A percentile compares a stretch with the other conserved stretches of the same genome.
Evolutionary conservation across 2,888 invertebrate genomes (phyloP).

Genomic region (Drosophila robusta): DNA sequence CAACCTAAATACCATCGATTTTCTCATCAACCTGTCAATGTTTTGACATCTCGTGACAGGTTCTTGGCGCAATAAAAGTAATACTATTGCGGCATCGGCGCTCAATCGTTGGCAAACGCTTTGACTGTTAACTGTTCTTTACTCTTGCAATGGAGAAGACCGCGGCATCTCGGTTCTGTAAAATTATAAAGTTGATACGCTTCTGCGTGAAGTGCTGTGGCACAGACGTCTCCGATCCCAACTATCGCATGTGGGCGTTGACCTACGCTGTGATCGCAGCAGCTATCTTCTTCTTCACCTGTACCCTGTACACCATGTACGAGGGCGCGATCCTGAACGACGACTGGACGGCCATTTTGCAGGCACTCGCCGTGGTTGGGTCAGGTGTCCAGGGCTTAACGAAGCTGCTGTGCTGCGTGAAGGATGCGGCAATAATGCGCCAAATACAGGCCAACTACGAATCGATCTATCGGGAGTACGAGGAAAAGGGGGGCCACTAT

Average conservation of each 20-base stretch:
- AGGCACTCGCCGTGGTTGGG: conserved; percentile 55
- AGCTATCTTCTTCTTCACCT: conserved; percentile 42
- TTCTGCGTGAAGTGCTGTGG: conserved; percentile 56
- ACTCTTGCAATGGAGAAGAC: conserved; percentile 6
- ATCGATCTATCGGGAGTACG: conserved; percentile 61
- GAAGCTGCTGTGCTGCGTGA: conserved; percentile 33
- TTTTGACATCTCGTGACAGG: conserved; percentile 41
- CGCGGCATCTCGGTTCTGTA: conserved; percentile 32
- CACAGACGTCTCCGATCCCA: conserved; percentile 48
- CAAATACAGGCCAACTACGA: conserved; percentile 38
- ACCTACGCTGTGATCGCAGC: conserved; percentile 53
- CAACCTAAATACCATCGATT: neutral
- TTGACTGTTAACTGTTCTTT: neutral
- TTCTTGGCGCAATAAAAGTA: conserved; percentile 25
- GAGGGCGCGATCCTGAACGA: conserved; percentile 50
- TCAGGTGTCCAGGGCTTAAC: conserved; percentile 57
- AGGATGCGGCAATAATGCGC: conserved; percentile 27
- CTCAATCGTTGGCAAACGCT: conserved; percentile 1
- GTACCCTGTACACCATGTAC: conserved; percentile 69
- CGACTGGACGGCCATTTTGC: conserved; percentile 63
- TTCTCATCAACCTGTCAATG: conserved; percentile 56
- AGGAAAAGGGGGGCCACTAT: conserved; percentile 45
- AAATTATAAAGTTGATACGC: conserved; percentile 40
- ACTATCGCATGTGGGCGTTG: conserved; percentile 49
- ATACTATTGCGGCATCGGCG: too few species aligned